Conservation (phyloP, 2,113 vertebrate genomes). For the Lipotes vexillifer region DNA sequence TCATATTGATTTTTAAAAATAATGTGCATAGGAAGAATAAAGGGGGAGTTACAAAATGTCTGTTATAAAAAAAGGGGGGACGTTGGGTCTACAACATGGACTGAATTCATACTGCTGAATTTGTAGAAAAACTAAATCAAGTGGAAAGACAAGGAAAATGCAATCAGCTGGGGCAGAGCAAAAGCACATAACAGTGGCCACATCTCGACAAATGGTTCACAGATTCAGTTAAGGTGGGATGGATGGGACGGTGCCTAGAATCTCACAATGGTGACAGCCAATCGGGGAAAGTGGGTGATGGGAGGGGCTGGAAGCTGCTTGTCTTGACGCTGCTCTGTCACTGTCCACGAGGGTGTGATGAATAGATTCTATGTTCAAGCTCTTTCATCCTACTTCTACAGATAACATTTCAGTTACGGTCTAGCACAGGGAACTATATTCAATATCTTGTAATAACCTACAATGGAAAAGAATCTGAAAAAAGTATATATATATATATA, state of each 20-base stretch:
- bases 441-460: background rate
- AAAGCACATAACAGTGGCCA: background rate
- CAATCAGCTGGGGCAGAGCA: background rate
- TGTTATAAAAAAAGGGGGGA: background rate
- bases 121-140: background rate
- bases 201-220: background rate
- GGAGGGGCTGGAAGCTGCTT: background rate
- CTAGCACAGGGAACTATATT: background rate
- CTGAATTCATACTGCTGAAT: background rate
- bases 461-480: background rate
- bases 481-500: no score
- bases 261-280: background rate
- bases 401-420: background rate
- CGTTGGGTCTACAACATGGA: background rate
- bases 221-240: background rate
- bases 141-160: background rate
- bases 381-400: background rate
- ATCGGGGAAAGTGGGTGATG: no score
- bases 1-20: background rate
- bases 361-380: background rate
- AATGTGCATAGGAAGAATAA: background rate
- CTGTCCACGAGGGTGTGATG: background rate
- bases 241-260: background rate
- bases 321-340: background rate
- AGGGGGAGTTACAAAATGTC: background rate